Evolutionary conservation across 2,113 vertebrate genomes (phyloP), one percentile per base, ranked within the genome.

Genomic region (Poeciliopsis prolifica): DNA sequence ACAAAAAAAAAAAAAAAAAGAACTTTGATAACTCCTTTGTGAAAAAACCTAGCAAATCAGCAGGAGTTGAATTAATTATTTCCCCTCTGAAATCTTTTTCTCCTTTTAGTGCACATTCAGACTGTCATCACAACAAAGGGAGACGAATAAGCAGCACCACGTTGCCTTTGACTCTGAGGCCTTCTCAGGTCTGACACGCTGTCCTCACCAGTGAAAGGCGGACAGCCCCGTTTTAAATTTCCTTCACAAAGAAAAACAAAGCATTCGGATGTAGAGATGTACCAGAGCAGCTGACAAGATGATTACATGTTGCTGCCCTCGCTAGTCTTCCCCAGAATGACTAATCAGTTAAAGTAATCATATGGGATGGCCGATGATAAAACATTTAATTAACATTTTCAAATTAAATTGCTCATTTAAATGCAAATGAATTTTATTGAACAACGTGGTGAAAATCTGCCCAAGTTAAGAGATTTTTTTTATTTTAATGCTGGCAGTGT

Each of bases 361-460:
- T 44, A 29, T 12, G 68, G 9, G 19, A 24, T 14, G 6, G 29
- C 48, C 26, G 30, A 30, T 58, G 28, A 69, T 58, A 33, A 33
- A 70, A 35, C 22, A 58, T 35, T 70, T 70, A 71, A 42, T 71
- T 33, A 61, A 61, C 6, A 17, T 40, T 71, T 61, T 71, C n/a
- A 31, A 60, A 70, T 35, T 70, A 70, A 61, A 37, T 17, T 15
- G 7, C 54, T 70, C 15, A 70, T 70, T 70, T 37, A 37, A 61
- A 70, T 70, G 22, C 54, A 26, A 70, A 40, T 61, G 2, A 24
- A 37, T 70, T 61, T 70, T 5, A 35, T 35, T 15, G n/a, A 35
- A 8, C 28, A 70, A 61, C 40, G n/a, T 40, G 33, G 30, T 26
- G 31, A 28, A 70, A 60, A 35, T 60, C 12, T 61, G 33, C n/a